Conservation (phyloP, 2,113 vertebrate genomes). For the Calonectris borealis region DNA sequence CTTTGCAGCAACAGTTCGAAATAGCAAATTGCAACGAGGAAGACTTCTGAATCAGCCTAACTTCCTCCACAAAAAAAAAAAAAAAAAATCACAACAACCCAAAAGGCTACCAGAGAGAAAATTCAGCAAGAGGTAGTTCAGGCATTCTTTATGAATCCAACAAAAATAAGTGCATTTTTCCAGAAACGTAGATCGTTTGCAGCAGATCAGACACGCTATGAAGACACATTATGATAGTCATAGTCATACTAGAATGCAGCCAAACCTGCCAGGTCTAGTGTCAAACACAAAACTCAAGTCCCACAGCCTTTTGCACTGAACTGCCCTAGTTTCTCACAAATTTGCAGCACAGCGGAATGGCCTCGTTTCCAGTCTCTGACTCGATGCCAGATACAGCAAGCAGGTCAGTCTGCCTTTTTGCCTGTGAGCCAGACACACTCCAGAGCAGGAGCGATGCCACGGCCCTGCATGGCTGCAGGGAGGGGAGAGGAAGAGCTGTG, state of each 20-base stretch:
- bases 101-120: neutral
- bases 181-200: neutral
- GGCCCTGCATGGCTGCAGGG: rapidly evolving
- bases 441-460: neutral
- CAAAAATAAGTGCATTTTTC: neutral
- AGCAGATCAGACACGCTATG: neutral
- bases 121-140: neutral
- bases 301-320: neutral
- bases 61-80: neutral
- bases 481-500: neutral
- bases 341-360: neutral
- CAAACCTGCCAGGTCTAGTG: neutral
- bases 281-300: neutral
- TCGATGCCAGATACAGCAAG: neutral
- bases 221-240: neutral
- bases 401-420: neutral
- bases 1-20: neutral
- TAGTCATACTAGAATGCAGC: neutral
- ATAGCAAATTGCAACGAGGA: neutral
- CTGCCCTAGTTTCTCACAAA: neutral
- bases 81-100: neutral
- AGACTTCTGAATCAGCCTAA: neutral
- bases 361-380: neutral
- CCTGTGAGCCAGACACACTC: neutral
- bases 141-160: neutral